Percentiles rank a stretch among this genome's conserved stretches.
Conservation (phyloP, 2,888 invertebrate genomes). For the Dendrolimus houi region DNA sequence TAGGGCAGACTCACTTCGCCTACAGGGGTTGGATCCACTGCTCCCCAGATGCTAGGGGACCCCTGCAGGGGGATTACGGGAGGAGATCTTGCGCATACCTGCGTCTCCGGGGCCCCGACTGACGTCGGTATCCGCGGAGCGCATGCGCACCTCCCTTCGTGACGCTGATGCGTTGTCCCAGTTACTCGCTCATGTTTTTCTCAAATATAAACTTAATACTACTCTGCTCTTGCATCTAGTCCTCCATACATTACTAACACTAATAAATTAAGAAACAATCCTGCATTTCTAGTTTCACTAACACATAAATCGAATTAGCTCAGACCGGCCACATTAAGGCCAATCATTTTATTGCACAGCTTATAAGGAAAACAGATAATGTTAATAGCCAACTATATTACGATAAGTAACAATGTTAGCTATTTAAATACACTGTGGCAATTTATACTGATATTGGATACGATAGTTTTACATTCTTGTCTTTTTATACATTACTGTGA, state of each 20-base stretch:
- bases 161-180: too few relatives aligned
- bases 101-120: too few relatives aligned
- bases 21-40: too few relatives aligned
- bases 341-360: conserved; percentile 21
- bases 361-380: conserved; percentile 33
- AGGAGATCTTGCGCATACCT: too few relatives aligned
- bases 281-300: not conserved
- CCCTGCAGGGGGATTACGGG: too few relatives aligned
- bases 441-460: not conserved
- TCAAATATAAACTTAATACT: too few relatives aligned
- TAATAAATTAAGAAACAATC: not conserved
- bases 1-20: too few relatives aligned
- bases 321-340: conserved; percentile 21
- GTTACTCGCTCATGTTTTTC: too few relatives aligned
- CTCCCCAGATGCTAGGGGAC: too few relatives aligned
- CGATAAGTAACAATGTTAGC: conserved; percentile 11
- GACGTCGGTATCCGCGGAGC: too few relatives aligned
- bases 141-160: too few relatives aligned
- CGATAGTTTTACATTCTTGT: not conserved
- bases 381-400: conserved; percentile 17
- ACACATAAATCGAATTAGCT: not conserved
- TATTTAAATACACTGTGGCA: conserved; percentile 16
- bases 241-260: not conserved
- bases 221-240: not conserved
- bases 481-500: too few relatives aligned